Percentiles rank a stretch among this genome's conserved stretches.
These are phyloP conservation scores for Mastomys natalensis DNA, from an alignment of 2,113 vertebrate genomes.

Conservation along the genomic window DNA sequence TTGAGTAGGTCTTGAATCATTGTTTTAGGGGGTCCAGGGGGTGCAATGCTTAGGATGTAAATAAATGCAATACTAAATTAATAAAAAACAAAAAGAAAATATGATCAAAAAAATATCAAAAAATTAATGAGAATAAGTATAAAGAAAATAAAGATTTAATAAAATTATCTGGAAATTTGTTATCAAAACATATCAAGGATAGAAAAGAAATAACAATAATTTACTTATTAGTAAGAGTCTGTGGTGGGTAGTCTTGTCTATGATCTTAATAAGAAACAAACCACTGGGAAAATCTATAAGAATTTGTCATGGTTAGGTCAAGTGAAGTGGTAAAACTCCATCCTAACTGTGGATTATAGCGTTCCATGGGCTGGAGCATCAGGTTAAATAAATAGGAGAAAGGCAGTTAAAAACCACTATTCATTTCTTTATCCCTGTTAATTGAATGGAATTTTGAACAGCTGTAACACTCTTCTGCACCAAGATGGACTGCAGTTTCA, in stretches of 20 bases:
- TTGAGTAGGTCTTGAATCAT: slow-evolving; percentile 76
- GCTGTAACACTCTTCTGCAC: neutral
- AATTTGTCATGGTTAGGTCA: neutral
- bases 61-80: too few relatives aligned
- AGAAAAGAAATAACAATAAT: slow-evolving; percentile 42
- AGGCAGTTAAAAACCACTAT: neutral
- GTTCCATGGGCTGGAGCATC: neutral
- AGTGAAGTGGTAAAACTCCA: neutral
- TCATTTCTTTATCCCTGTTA: neutral
- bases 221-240: slow-evolving; percentile 17
- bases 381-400: neutral
- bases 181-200: slow-evolving; percentile 74
- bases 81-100: too few relatives aligned
- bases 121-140: too few relatives aligned
- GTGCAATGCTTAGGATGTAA: too few relatives aligned
- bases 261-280: neutral
- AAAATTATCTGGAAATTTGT: slow-evolving; percentile 65
- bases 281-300: neutral
- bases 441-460: neutral
- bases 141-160: slow-evolving; percentile 58
- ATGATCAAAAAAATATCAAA: too few relatives aligned
- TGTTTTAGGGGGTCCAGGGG: slow-evolving; percentile 33
- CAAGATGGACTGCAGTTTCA: neutral
- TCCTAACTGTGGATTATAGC: neutral
- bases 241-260: neutral